phyloP scores from a whole-genome alignment of 2,797 vertebrate species.

The Acanthornis magna region DNA sequence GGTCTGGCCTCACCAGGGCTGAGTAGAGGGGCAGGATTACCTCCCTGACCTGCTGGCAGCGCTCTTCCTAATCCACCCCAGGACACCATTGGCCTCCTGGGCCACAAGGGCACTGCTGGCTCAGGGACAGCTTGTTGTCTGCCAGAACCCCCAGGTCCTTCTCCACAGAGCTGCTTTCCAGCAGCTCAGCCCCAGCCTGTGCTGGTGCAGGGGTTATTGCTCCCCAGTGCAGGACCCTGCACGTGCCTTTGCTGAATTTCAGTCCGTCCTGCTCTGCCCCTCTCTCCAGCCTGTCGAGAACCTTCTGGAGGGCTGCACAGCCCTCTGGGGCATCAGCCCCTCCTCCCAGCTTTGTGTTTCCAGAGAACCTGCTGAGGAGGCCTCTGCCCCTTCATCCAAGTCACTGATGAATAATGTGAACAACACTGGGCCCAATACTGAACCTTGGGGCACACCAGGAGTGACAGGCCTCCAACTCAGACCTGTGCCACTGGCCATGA shows the following conservation, averaged over 20 bases:
- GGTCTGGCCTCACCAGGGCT: background rate
- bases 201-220: background rate
- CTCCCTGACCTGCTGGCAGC: background rate
- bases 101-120: background rate
- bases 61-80: background rate
- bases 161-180: background rate
- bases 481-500: too few relatives aligned
- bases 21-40: background rate
- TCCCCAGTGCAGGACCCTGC: background rate
- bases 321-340: too few relatives aligned
- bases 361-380: too few relatives aligned
- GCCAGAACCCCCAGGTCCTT: background rate
- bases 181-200: background rate
- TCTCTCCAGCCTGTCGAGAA: accelerated
- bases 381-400: too few relatives aligned
- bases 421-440: too few relatives aligned
- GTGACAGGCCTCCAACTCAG: too few relatives aligned
- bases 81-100: background rate
- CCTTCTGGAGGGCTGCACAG: background rate
- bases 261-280: background rate
- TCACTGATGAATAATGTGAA: too few relatives aligned
- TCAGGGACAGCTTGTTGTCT: background rate
- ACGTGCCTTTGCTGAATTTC: accelerated
- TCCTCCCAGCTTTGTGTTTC: too few relatives aligned
- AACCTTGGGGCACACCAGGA: too few relatives aligned